Conservation (phyloP, 2,888 invertebrate genomes). For the Chelonus formosanus region DNA sequence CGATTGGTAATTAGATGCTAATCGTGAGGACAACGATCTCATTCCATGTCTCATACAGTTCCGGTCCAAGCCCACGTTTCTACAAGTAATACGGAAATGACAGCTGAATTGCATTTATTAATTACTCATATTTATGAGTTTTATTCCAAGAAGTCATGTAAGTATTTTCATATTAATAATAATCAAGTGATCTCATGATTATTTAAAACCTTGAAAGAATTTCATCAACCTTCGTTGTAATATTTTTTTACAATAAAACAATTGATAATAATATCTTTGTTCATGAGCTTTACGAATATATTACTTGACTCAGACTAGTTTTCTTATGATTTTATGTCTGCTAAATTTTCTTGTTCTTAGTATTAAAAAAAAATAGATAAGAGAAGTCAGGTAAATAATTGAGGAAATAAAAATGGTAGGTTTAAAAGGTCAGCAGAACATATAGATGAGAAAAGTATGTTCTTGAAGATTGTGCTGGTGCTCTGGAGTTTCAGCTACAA, state of each 20-base stretch:
- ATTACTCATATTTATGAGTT: background rate
- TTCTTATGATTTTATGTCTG: background rate
- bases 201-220: no score
- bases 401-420: background rate
- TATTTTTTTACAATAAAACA: no score
- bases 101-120: constrained; percentile 4
- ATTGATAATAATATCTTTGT: no score
- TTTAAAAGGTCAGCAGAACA: background rate
- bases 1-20: constrained; percentile 39
- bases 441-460: constrained; percentile 3
- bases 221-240: no score
- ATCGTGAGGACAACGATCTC: constrained; percentile 33
- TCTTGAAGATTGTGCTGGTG: background rate
- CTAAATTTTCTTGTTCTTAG: background rate
- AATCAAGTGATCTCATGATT: no score
- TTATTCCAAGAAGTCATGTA: no score
- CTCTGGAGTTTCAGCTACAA: background rate
- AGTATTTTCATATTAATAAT: no score
- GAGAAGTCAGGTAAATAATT: background rate
- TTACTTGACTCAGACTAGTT: no score
- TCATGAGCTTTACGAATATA: no score
- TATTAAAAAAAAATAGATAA: background rate
- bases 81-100: constrained; percentile 16
- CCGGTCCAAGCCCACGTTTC: constrained; percentile 25
- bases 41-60: constrained; percentile 17